phyloP scores from a whole-genome alignment of 2,797 vertebrate species.

The Caiman crocodilus region DNA sequence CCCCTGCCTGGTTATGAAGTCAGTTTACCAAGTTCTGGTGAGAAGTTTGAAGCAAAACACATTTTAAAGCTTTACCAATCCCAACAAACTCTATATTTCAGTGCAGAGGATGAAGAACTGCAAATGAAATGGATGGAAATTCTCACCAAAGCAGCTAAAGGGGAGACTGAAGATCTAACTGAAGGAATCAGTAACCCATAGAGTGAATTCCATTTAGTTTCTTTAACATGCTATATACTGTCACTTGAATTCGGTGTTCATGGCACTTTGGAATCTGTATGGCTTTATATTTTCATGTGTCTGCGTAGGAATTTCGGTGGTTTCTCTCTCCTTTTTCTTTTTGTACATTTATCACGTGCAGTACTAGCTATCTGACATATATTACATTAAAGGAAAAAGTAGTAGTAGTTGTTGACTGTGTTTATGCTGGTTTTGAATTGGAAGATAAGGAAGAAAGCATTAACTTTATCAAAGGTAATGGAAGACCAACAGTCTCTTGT shows the following conservation, averaged over 20 bases:
- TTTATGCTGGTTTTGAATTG: conserved; percentile 58
- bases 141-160: conserved; percentile 83
- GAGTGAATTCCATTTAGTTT: conserved; percentile 47
- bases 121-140: conserved; percentile 88
- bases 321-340: conserved; percentile 43
- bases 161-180: conserved; percentile 74
- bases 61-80: conserved; percentile 85
- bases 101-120: conserved; percentile 85
- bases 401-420: conserved; percentile 65
- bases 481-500: conserved; percentile 70
- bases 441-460: conserved; percentile 78
- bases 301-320: conserved; percentile 65
- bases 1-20: conserved; percentile 87
- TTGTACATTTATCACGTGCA: conserved; percentile 68
- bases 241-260: conserved; percentile 90
- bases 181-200: conserved; percentile 80
- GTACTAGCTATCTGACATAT: conserved; percentile 59
- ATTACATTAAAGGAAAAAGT: conserved; percentile 69
- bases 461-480: conserved; percentile 76
- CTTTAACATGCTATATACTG: conserved; percentile 61
- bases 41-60: conserved; percentile 84
- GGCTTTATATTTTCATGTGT: conserved; percentile 80
- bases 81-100: conserved; percentile 88
- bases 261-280: conserved; percentile 87
- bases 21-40: conserved; percentile 72